Evolutionary conservation across 2,113 vertebrate genomes (phyloP), one percentile per base, ranked within the genome.

Genomic region (Leptodactylus fuscus): DNA sequence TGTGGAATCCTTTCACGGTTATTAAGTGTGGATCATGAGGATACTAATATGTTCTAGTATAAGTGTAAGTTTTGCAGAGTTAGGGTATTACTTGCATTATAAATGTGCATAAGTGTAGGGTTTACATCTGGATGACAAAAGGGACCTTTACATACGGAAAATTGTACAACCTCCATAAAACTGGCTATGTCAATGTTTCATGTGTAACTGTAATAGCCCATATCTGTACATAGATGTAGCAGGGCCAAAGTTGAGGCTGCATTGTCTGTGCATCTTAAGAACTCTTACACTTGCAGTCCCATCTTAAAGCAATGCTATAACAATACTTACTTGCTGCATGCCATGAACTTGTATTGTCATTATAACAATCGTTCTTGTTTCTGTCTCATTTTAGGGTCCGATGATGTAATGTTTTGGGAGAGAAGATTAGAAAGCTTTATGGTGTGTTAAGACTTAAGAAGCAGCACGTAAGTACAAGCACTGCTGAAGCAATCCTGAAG

Each of bases 391-490:
- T 58, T 58, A 83, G 81, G 51, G 29, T 13, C 55, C 16, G 7
- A 15, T 83, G 32, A 74, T 74, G 81, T 83, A 29, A 73, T 38
- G 24, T 36, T 55, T 73, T 24, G 55, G 32, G n/a, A 29, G 34
- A 74, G 81, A 38, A 73, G 27, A 83, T 18, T n/a, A 55, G 34
- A 70, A n/a, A 55, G 11, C 3, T 38, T 36, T 58, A 36, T 58
- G 36, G n/a, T 58, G 69, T 34, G 12, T 13, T 71, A n/a, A 41
- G 34, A 2, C 77, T 58, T 20, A 69, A 70, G 44, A 69, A 82
- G 13, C 22, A 73, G n/a, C 38, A 58, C n/a, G 81, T 83, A 53
- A 83, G 81, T 83, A 83, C 46, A 80, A 36, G 32, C 24, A 76
- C 22, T 32, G 27, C 8, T 38, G 9, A 69, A 20, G 5, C 5